Evolutionary conservation across 53 echinoderm and acorn worm species (phyloP).

Genomic region (Actinopyga echinites): DNA sequence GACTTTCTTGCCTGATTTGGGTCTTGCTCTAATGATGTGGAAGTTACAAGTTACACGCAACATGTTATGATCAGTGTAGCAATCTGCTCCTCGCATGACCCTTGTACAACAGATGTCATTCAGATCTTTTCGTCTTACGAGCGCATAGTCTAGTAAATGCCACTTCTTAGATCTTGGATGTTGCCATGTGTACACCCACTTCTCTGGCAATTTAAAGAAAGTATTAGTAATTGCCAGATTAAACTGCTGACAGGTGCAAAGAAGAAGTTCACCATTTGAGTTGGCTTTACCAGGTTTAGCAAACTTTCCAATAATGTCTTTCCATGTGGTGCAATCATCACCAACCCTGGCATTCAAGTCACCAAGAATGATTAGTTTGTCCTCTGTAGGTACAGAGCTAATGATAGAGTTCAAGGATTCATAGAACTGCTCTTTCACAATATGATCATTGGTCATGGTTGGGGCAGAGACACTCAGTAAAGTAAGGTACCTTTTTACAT

Average conservation of each 20-base stretch:
- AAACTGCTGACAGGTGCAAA: background rate
- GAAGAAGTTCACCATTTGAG: constrained; percentile 57
- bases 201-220: background rate
- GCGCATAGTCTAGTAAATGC: constrained; percentile 54
- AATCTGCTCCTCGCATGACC: constrained; percentile 44
- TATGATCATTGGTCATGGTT: constrained; percentile 31
- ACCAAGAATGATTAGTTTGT: constrained; percentile 56
- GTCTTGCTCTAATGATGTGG: too few species aligned
- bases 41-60: too few species aligned
- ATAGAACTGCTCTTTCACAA: constrained; percentile 46
- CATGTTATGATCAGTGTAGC: constrained; percentile 55
- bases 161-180: constrained; percentile 54
- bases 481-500: background rate
- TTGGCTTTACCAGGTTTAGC: constrained; percentile 45
- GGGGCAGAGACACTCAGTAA: constrained; percentile 50
- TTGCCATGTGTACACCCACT: constrained; percentile 37
- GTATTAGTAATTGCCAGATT: background rate
- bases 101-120: constrained; percentile 29
- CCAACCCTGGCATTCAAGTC: constrained; percentile 68
- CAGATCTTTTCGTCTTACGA: constrained; percentile 22
- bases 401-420: background rate
- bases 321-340: background rate
- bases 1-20: too few species aligned
- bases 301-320: constrained; percentile 15
- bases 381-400: background rate